Conservation (phyloP, 2,888 invertebrate genomes). For the Apotomis turbidana region DNA sequence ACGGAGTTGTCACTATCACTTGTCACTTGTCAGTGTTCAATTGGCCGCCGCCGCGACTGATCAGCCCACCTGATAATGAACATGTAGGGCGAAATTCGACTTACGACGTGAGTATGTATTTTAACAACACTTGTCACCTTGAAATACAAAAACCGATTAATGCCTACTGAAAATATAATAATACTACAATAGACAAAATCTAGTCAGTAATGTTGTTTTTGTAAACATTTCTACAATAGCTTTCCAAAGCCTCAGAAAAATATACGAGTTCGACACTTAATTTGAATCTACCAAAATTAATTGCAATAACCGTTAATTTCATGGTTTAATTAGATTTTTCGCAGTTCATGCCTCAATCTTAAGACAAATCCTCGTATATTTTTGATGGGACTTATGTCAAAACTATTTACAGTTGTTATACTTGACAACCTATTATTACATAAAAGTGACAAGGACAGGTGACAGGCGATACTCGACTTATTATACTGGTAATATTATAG, state of each 20-base stretch:
- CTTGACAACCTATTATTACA: background rate
- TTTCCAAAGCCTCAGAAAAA: background rate
- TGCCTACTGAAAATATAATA: no score
- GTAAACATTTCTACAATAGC: background rate
- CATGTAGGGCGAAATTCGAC: no score
- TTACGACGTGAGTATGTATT: no score
- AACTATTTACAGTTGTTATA: background rate
- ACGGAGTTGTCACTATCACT: no score
- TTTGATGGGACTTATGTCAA: background rate
- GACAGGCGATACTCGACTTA: background rate
- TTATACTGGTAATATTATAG: background rate
- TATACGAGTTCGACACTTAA: background rate
- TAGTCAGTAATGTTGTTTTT: constrained; percentile 10
- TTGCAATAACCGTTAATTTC: no score
- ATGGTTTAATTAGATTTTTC: no score
- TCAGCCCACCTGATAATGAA: no score
- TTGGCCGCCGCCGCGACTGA: no score
- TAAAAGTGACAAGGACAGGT: no score
- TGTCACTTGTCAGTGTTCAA: no score
- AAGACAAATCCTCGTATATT: background rate
- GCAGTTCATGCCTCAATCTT: background rate
- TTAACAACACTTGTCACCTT: background rate
- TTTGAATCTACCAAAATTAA: no score
- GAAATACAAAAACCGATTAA: background rate
- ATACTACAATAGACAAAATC: background rate